Percentiles rank a stretch among this genome's conserved stretches.
Conservation (phyloP, 2,888 invertebrate genomes). For the Chalcosyrphus nemorum region DNA sequence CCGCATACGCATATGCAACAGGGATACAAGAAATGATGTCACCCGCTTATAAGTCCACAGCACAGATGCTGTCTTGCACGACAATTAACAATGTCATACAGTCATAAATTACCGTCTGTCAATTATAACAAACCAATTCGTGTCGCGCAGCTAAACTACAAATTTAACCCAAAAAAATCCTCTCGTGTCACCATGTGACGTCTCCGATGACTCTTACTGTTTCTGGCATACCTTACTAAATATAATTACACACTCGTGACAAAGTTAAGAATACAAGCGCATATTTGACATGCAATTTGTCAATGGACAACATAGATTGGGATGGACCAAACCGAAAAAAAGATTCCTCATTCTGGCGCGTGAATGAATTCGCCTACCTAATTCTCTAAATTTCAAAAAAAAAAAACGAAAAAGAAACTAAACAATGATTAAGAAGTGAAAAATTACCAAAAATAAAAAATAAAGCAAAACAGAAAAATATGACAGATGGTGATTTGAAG, state of each 20-base stretch:
- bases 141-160: constrained; percentile 15
- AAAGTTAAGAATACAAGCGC: constrained; percentile 27
- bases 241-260: background rate
- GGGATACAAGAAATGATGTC: constrained; percentile 8
- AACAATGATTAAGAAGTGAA: constrained; percentile 65
- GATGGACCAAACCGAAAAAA: too few relatives aligned
- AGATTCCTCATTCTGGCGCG: too few relatives aligned
- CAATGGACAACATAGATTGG: constrained; percentile 33
- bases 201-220: background rate
- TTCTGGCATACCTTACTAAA: background rate
- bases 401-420: constrained; percentile 21
- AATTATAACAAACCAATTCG: constrained; percentile 68
- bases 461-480: background rate
- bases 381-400: constrained; percentile 44
- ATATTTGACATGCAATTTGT: constrained; percentile 63
- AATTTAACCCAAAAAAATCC: constrained; percentile 14
- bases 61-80: constrained; percentile 20
- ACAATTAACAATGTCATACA: constrained; percentile 62
- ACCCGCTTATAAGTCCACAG: background rate
- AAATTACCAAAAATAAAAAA: constrained; percentile 45
- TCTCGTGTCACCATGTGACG: constrained; percentile 16
- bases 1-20: background rate
- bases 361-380: background rate
- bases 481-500: constrained; percentile 49
- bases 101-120: constrained; percentile 66